phyloP scores from a whole-genome alignment of 2,888 invertebrate genomes.

The Dione juno region DNA sequence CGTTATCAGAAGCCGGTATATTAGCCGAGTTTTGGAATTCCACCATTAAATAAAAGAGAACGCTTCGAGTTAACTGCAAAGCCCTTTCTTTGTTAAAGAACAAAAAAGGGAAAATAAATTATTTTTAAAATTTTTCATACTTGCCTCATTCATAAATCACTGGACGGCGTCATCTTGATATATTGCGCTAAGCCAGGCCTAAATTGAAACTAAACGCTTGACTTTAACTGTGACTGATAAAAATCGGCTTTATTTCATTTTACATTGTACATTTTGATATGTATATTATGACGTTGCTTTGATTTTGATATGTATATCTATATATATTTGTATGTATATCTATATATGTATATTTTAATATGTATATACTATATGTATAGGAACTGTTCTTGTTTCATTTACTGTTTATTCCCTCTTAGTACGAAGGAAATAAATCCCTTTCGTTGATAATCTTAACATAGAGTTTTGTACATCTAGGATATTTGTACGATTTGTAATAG shows the following conservation, averaged over 20 bases:
- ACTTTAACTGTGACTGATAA: conserved; percentile 20
- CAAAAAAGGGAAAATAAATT: conserved; percentile 32
- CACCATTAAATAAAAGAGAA: conserved; percentile 27
- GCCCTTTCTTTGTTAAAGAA: conserved; percentile 16
- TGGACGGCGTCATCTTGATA: conserved; percentile 45
- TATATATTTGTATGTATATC: too few relatives aligned
- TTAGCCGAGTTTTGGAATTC: conserved; percentile 36
- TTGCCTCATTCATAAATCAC: conserved; percentile 45
- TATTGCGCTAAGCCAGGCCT: conserved; percentile 44
- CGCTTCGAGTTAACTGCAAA: conserved; percentile 12
- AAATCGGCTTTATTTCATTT: conserved; percentile 22
- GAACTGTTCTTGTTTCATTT: too few relatives aligned
- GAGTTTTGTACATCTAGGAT: too few relatives aligned
- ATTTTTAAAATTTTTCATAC: conserved; percentile 42
- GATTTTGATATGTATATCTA: too few relatives aligned
- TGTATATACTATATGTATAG: too few relatives aligned
- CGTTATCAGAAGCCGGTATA: conserved; percentile 32
- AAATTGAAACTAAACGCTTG: conserved; percentile 44
- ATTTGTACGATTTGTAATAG: too few relatives aligned
- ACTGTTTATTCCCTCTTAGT: too few relatives aligned
- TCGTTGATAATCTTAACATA: too few relatives aligned
- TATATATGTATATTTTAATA: too few relatives aligned
- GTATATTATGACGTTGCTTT: too few relatives aligned
- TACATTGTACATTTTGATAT: neutral
- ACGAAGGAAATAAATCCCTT: too few relatives aligned